These are phyloP conservation scores for Lithobates sylvaticus DNA, from an alignment of 2,797 vertebrate species.

Conservation along the genomic window DNA sequence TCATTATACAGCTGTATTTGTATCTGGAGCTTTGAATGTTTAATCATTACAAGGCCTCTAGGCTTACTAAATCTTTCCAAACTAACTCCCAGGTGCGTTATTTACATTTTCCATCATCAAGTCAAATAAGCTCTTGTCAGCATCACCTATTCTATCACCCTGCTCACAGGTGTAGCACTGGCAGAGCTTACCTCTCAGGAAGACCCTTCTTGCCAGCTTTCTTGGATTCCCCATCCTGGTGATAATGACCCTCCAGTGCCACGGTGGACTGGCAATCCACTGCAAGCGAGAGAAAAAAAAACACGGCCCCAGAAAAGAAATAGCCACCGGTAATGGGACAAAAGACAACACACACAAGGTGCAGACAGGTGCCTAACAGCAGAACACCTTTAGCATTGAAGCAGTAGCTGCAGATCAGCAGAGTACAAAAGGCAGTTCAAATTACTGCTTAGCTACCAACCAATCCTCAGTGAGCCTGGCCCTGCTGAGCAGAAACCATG, in stretches of 20 bases:
- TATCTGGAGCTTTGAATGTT: no score
- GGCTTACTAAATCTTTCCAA: not conserved
- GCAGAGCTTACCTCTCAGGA: conserved; percentile 30
- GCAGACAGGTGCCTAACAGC: conserved; percentile 70
- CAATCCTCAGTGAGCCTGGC: conserved; percentile 73
- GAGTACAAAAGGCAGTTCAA: conserved; percentile 72
- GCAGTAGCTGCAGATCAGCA: conserved; percentile 62
- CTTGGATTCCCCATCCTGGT: not conserved
- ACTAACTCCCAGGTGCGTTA: not conserved
- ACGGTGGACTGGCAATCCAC: not conserved
- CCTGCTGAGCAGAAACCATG: conserved; percentile 71
- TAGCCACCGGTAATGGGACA: conserved; percentile 4
- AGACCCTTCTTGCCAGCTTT: conserved; percentile 11
- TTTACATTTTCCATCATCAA: not conserved
- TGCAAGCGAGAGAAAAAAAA: not conserved
- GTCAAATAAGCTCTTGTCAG: not conserved
- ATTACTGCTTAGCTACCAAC: conserved; percentile 78
- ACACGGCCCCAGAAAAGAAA: not conserved
- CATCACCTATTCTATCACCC: not conserved
- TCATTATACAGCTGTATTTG: no score
- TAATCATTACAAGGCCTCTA: no score
- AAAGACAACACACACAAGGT: conserved; percentile 28
- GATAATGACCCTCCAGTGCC: not conserved
- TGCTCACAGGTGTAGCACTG: conserved; percentile 21
- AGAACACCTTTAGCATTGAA: conserved; percentile 65